Percentiles rank a stretch among this genome's conserved stretches.
Evolutionary conservation across 2,888 invertebrate species (phyloP).

Genomic region (Epinotia ramella): DNA sequence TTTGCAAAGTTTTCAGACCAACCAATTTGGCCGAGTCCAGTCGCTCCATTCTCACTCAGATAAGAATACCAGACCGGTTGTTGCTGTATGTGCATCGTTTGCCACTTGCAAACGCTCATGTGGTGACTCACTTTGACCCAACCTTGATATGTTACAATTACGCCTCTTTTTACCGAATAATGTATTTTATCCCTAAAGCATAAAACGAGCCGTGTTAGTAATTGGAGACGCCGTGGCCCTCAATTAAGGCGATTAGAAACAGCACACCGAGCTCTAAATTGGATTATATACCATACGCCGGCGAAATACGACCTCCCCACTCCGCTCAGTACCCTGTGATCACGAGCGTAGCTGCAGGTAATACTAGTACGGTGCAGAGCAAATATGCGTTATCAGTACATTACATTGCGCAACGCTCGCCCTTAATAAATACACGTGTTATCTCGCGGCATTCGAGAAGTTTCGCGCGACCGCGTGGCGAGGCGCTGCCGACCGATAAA

Average conservation of each 20-base stretch:
- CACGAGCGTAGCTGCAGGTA: slow-evolving; percentile 47
- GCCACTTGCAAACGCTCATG: slow-evolving; percentile 31
- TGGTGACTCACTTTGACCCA: slow-evolving; percentile 42
- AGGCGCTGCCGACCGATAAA: slow-evolving; percentile 59
- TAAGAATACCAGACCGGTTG: slow-evolving; percentile 56
- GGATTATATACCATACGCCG: slow-evolving; percentile 60
- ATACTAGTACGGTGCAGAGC: slow-evolving; percentile 30
- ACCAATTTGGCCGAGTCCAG: slow-evolving; percentile 66
- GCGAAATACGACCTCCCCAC: slow-evolving; percentile 56
- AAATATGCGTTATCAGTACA: slow-evolving; percentile 56
- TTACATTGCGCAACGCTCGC: slow-evolving; percentile 71
- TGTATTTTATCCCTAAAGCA: slow-evolving; percentile 47
- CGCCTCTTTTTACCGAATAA: slow-evolving; percentile 36
- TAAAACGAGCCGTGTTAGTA: slow-evolving; percentile 61
- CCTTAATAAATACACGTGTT: slow-evolving; percentile 74
- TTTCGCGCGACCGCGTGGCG: slow-evolving; percentile 71
- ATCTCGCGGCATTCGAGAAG: slow-evolving; percentile 74
- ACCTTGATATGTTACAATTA: slow-evolving; percentile 43
- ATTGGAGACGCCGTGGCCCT: slow-evolving; percentile 64
- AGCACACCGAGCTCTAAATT: slow-evolving; percentile 63
- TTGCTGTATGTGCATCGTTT: slow-evolving; percentile 52
- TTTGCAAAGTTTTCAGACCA: slow-evolving; percentile 56
- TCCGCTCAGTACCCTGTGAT: slow-evolving; percentile 51
- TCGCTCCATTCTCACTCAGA: slow-evolving; percentile 48
- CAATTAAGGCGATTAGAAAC: slow-evolving; percentile 72